These are phyloP conservation scores for Himalopsyche anomala DNA, from an alignment of 2,888 invertebrate genomes.

Conservation along the genomic window DNA sequence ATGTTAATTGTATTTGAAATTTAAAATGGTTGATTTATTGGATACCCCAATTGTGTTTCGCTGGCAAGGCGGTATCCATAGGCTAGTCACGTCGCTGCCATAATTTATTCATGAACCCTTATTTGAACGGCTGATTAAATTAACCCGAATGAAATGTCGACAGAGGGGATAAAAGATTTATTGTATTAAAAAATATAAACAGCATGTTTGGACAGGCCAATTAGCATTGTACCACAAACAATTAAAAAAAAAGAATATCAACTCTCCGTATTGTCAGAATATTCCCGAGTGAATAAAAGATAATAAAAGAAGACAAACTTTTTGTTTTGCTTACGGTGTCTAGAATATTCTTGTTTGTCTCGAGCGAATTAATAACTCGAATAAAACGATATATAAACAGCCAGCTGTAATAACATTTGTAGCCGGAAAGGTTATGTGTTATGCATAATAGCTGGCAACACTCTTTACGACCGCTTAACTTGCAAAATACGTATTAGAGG, in stretches of 20 bases:
- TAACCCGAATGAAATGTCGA: background rate
- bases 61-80: too few species aligned
- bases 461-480: too few species aligned
- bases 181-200: background rate
- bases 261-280: background rate
- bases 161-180: background rate
- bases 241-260: background rate
- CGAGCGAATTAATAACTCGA: background rate
- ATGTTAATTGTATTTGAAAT: too few species aligned
- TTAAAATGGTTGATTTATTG: too few species aligned
- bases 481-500: too few species aligned
- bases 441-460: too few species aligned
- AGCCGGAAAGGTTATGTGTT: too few species aligned
- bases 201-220: background rate
- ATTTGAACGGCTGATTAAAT: background rate
- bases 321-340: slow-evolving; percentile 4
- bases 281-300: background rate
- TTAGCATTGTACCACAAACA: slow-evolving; percentile 29
- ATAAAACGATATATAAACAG: background rate
- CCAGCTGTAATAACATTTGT: too few species aligned
- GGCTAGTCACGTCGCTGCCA: too few species aligned
- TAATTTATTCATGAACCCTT: too few species aligned
- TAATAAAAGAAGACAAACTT: background rate
- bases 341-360: background rate
- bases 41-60: too few species aligned